phyloP scores from a whole-genome alignment of 2,888 invertebrate genomes.

The Coremacera marginata region DNA sequence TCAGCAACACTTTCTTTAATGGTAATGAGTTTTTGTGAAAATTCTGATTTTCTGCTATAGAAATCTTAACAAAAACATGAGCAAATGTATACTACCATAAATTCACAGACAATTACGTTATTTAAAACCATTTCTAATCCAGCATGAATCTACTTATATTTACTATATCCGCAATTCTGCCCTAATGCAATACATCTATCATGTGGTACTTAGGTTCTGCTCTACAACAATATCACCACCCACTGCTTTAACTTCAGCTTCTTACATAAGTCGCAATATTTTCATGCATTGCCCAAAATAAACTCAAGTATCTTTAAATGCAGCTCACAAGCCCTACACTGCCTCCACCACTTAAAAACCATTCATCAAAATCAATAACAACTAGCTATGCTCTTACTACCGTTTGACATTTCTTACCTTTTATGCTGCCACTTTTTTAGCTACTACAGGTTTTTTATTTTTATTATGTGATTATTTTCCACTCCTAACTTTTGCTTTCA shows the following conservation, averaged over 20 bases:
- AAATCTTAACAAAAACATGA: no score
- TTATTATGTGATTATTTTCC: background rate
- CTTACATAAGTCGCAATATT: background rate
- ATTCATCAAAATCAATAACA: slow-evolving; percentile 15
- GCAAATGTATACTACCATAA: no score
- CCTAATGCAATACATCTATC: no score
- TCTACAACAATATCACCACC: background rate
- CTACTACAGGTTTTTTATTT: background rate
- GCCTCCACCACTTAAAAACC: background rate
- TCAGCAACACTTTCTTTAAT: no score
- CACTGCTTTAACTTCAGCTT: background rate
- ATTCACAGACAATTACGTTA: no score
- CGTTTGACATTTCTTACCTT: background rate
- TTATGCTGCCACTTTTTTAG: background rate
- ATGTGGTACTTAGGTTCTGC: no score
- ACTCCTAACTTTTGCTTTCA: slow-evolving; percentile 18
- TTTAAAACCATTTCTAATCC: no score
- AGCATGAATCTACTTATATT: no score
- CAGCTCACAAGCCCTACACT: background rate
- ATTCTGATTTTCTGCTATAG: no score
- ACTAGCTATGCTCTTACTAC: background rate
- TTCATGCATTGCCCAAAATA: background rate
- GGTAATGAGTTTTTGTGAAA: no score
- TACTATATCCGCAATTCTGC: no score
- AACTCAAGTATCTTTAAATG: background rate